Percentiles rank a stretch among this genome's conserved stretches.
These are phyloP conservation scores for Horisme vitalbata DNA, from an alignment of 2,888 invertebrate genomes.

Conservation along the genomic window DNA sequence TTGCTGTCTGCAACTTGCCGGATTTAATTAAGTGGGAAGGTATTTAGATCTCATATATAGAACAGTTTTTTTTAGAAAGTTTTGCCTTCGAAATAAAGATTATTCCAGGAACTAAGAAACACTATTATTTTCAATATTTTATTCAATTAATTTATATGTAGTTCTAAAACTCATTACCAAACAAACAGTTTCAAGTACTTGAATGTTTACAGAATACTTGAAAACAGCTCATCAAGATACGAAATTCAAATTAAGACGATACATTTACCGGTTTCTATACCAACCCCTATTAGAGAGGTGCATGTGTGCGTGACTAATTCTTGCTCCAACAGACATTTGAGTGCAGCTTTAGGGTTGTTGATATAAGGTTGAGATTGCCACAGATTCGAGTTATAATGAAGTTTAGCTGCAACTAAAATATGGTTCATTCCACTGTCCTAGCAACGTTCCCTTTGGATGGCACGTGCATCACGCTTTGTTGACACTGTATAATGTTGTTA, in stretches of 20 bases:
- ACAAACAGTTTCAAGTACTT: conserved; percentile 5
- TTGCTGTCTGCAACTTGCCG: no score
- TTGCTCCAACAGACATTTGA: conserved; percentile 22
- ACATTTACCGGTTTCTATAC: conserved; percentile 49
- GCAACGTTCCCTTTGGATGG: conserved; percentile 39
- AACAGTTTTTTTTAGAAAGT: no score
- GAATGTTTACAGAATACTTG: conserved; percentile 41
- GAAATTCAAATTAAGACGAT: conserved; percentile 56
- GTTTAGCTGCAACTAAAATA: conserved; percentile 34
- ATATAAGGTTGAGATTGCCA: conserved; percentile 17
- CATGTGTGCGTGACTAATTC: conserved; percentile 70
- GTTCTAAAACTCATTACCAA: not conserved
- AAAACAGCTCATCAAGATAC: conserved; percentile 41
- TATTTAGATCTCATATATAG: no score
- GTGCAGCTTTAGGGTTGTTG: not conserved
- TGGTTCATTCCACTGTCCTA: conserved; percentile 27
- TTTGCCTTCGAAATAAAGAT: not conserved
- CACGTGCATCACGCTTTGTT: conserved; percentile 56
- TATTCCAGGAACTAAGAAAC: not conserved
- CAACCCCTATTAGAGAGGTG: conserved; percentile 53
- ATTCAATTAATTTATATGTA: no score
- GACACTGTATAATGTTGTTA: conserved; percentile 52
- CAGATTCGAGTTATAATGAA: conserved; percentile 18
- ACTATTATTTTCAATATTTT: no score
- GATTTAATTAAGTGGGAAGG: no score